Evolutionary conservation across 92 coral and sea anemone species (phyloP), one percentile per base, ranked within the genome.

Genomic region (Isaurus tuberculatus): DNA sequence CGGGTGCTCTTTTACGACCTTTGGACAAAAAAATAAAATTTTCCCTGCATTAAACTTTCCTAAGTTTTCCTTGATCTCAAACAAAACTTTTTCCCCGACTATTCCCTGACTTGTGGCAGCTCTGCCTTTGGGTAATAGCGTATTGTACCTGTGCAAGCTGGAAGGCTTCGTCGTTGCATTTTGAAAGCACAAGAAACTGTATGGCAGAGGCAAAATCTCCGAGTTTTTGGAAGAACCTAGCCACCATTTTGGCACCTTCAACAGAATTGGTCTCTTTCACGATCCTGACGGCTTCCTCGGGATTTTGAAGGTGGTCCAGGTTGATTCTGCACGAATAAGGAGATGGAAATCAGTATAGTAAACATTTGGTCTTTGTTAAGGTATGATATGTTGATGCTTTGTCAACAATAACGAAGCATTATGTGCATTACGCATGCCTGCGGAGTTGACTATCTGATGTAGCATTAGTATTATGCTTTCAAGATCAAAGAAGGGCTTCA

Each of bases 181-280:
- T 97, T 5, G 99, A 97, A 68, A 97, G 86, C 61, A 97, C 99
- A 79, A 97, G 99, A 68, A 97, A 97, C 89, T 97, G 99, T 83
- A 97, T 97, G 49, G 98, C 99, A 36, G 99, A 97, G 1, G 92
- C 92, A 87, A 97, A 97, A 77, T 97, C 99, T 22, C 99, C 99
- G 73, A 97, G 99, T 65, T 92, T 94, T 87, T 97, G 99, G 84
- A 97, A 97, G 87, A 97, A 97, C 95, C 89, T 94, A 61, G 99
- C 99, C 65, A 97, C 99, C 99, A 97, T 97, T 88, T 97, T 97
- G 26, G 99, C 99, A 70, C 99, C 99, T 70, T 97, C 99, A 9
- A 94, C 92, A 48, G 99, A 97, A 60, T 92, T 97, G 4, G 99
- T 91, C 86, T 97, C 98, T 86, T 92, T 97, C 30, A 97, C 99